These are phyloP conservation scores for Gonioctena quinquepunctata DNA, from an alignment of 1,140 invertebrate genomes.

Conservation along the genomic window DNA sequence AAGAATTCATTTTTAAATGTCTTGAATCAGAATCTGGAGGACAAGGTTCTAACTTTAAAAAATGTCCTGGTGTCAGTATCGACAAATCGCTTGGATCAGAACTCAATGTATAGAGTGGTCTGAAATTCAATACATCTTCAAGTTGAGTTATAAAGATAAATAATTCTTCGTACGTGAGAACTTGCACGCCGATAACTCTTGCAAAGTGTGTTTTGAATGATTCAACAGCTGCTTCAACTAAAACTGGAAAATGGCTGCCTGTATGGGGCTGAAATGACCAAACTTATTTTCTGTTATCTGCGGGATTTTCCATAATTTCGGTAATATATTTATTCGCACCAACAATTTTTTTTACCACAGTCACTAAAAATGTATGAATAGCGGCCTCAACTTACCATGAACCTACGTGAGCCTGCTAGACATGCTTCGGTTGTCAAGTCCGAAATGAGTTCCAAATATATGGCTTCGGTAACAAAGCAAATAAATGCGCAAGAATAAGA, in stretches of 20 bases:
- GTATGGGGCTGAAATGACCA: background rate
- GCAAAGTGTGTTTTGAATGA: slow-evolving; percentile 19
- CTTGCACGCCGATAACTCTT: slow-evolving; percentile 3
- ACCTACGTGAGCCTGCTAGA: slow-evolving; percentile 19
- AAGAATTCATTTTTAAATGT: background rate
- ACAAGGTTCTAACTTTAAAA: slow-evolving; percentile 5
- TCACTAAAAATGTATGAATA: slow-evolving; percentile 45
- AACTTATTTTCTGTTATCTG: background rate
- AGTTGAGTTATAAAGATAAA: slow-evolving; percentile 24
- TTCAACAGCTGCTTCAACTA: slow-evolving; percentile 24
- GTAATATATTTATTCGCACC: slow-evolving; percentile 35
- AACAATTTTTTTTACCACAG: slow-evolving; percentile 52
- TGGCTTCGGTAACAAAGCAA: slow-evolving; percentile 18
- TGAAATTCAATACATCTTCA: slow-evolving; percentile 14
- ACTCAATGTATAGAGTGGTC: slow-evolving; percentile 14
- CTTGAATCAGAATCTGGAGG: background rate
- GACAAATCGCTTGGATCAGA: background rate
- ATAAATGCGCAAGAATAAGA: slow-evolving; percentile 51
- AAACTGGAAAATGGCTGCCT: slow-evolving; percentile 1
- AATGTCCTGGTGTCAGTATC: slow-evolving; percentile 11
- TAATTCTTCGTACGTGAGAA: slow-evolving; percentile 24
- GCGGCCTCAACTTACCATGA: slow-evolving; percentile 19
- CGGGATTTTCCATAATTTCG: background rate
- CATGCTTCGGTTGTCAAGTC: slow-evolving; percentile 20
- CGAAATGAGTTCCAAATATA: slow-evolving; percentile 22